These are phyloP conservation scores for Tetragnatha versicolor DNA, from an alignment of 1,140 invertebrate species.

Conservation along the genomic window DNA sequence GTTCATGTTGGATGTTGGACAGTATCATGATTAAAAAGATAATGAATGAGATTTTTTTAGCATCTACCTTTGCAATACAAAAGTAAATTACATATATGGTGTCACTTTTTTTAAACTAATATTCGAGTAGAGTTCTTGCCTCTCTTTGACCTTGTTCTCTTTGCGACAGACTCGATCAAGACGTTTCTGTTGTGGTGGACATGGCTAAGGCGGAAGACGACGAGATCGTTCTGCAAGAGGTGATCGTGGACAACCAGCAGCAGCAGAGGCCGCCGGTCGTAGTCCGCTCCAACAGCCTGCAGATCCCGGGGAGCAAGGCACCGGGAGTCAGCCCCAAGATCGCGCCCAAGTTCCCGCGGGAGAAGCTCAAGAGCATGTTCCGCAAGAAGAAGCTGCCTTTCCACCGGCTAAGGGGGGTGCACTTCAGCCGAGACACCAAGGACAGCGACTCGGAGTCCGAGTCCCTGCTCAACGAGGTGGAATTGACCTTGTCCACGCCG, in stretches of 20 bases:
- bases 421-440: constrained; percentile 43
- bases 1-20: too few relatives aligned
- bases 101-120: too few relatives aligned
- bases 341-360: constrained; percentile 43
- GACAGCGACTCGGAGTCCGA: not conserved
- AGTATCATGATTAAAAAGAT: too few relatives aligned
- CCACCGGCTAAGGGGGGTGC: constrained; percentile 40
- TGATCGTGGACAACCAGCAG: constrained; percentile 32
- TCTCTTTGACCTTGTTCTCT: too few relatives aligned
- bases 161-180: not conserved
- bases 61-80: too few relatives aligned
- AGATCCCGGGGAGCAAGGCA: constrained; percentile 40
- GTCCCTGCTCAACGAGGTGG: constrained; percentile 33
- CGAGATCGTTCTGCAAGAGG: constrained; percentile 49
- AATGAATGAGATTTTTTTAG: too few relatives aligned
- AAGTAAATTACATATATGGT: too few relatives aligned
- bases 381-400: constrained; percentile 34
- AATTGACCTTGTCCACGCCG: constrained; percentile 44
- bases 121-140: too few relatives aligned
- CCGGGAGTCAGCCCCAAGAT: constrained; percentile 43
- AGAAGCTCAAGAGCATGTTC: constrained; percentile 52
- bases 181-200: constrained; percentile 4
- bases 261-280: not conserved
- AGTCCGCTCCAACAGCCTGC: constrained; percentile 27
- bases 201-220: constrained; percentile 51